A percentile compares a stretch with the other conserved stretches of the same genome.
Evolutionary conservation across 1,140 invertebrate genomes (phyloP).

Genomic region (Rhopalosiphum padi): DNA sequence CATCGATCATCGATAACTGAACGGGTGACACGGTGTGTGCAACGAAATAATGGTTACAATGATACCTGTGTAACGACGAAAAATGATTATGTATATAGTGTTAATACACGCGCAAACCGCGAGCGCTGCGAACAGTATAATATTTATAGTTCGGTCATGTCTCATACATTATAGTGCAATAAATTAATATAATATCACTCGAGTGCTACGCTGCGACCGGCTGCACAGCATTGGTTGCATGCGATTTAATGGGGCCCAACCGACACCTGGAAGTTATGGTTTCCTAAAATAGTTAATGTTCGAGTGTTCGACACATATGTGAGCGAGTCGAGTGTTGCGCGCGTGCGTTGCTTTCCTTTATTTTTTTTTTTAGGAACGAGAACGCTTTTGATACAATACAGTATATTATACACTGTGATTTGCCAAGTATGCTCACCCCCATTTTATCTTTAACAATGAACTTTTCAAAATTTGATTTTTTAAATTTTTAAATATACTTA

Average conservation of each 20-base stretch:
- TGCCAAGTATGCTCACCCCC: background rate
- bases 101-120: no score
- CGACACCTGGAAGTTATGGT: constrained; percentile 22
- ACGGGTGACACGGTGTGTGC: no score
- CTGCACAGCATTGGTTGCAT: background rate
- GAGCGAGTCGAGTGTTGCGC: background rate
- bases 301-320: background rate
- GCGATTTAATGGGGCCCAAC: constrained; percentile 10
- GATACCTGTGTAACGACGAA: no score
- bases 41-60: no score
- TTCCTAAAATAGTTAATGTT: constrained; percentile 25
- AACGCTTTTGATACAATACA: background rate
- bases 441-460: background rate
- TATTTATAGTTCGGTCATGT: background rate
- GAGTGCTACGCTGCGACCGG: background rate
- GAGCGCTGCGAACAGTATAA: background rate
- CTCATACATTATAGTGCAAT: background rate
- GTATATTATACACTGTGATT: background rate
- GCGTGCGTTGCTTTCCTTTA: background rate
- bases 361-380: background rate
- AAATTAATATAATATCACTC: background rate
- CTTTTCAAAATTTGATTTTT: no score
- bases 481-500: no score
- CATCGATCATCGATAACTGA: no score
- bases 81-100: no score